Evolutionary conservation across 2,797 vertebrate species (phyloP).

Genomic region (Alca torda): DNA sequence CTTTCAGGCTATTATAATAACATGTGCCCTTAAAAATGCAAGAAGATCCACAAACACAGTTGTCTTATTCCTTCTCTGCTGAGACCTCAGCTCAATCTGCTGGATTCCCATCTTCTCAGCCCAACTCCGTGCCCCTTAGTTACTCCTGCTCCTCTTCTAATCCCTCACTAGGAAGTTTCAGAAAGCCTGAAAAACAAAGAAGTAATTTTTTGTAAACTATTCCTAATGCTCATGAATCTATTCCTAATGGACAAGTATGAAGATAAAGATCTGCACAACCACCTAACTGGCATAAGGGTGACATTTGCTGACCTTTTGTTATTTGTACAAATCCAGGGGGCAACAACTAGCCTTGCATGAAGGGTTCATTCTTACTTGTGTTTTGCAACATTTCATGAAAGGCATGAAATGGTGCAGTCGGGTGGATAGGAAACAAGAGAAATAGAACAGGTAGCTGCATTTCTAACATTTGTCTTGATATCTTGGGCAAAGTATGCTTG

Average conservation of each 20-base stretch:
- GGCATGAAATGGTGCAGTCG: neutral
- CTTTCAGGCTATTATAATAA: neutral
- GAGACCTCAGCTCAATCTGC: neutral
- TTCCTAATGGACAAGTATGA: neutral
- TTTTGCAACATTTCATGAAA: neutral
- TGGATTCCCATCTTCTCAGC: neutral
- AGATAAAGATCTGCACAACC: neutral
- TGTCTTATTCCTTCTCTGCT: neutral
- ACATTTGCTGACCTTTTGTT: neutral
- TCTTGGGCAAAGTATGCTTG: neutral
- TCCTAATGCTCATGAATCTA: neutral
- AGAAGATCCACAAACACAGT: neutral
- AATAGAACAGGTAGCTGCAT: neutral
- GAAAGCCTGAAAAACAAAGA: neutral
- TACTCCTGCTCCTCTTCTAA: neutral
- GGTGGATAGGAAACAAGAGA: neutral
- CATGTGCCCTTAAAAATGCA: neutral
- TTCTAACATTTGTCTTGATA: neutral
- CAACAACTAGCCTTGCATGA: neutral
- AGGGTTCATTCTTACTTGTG: neutral
- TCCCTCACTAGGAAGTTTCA: neutral
- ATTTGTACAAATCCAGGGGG: neutral
- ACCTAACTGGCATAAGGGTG: neutral
- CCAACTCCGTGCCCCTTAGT: rapidly evolving
- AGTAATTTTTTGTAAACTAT: neutral